phyloP scores from a whole-genome alignment of 35 echinoderm and acorn worm species.

The Ophiothrix spiculata region DNA sequence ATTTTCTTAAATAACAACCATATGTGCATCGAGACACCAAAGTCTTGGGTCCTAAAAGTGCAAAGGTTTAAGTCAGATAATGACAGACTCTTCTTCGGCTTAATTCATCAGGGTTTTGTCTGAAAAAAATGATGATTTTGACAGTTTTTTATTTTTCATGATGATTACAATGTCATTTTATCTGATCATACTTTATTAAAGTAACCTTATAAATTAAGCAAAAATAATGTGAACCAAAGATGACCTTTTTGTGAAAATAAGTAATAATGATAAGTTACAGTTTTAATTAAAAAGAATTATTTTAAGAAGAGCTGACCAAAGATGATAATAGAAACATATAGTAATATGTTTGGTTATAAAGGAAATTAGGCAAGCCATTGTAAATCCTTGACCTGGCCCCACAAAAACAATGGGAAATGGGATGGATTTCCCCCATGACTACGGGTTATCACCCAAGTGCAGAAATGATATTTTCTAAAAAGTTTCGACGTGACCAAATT shows the following conservation, averaged over 20 bases:
- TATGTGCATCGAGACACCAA: too few species aligned
- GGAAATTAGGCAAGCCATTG: slow-evolving; percentile 1
- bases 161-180: neutral
- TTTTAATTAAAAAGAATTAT: neutral
- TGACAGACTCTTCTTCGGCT: too few species aligned
- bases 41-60: too few species aligned
- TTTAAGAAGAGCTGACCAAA: neutral
- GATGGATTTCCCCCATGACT: neutral
- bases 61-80: too few species aligned
- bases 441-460: neutral
- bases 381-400: slow-evolving; percentile 14
- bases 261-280: too few species aligned
- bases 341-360: neutral
- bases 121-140: too few species aligned
- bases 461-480: neutral
- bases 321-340: neutral
- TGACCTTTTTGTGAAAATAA: neutral
- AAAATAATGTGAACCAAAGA: neutral
- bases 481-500: neutral
- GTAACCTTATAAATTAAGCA: neutral
- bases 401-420: slow-evolving; percentile 8
- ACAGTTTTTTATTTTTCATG: neutral
- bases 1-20: too few species aligned
- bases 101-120: too few species aligned
- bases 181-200: neutral